Percentiles rank a stretch among this genome's conserved stretches.
phyloP scores from a whole-genome alignment of 1,140 invertebrate genomes.

The Heliconius hewitsoni region DNA sequence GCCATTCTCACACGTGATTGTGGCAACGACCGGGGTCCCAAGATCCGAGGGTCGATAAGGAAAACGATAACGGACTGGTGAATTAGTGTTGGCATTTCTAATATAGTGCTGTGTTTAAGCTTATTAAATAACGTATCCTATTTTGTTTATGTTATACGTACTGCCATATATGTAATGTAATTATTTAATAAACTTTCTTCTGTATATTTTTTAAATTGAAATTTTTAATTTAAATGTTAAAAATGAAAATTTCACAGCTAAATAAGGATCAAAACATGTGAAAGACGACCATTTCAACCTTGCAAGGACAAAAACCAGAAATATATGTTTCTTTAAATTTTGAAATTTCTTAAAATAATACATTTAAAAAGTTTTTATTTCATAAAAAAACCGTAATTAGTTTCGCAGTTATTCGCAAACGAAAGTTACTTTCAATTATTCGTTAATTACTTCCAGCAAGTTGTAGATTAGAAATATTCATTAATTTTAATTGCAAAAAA shows the following conservation, averaged over 20 bases:
- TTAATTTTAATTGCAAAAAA: slow-evolving; percentile 14
- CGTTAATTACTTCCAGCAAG: slow-evolving; percentile 12
- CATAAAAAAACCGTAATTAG: slow-evolving; percentile 3
- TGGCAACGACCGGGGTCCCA: slow-evolving; percentile 69
- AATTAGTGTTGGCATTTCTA: slow-evolving; percentile 50
- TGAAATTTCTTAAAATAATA: not conserved
- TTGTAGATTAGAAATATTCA: slow-evolving; percentile 11
- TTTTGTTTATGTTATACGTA: slow-evolving; percentile 1
- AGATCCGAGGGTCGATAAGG: slow-evolving; percentile 69
- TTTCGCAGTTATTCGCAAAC: not conserved
- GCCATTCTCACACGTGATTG: slow-evolving; percentile 80
- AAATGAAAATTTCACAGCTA: not conserved
- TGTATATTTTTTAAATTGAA: not conserved
- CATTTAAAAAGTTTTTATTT: slow-evolving; percentile 2
- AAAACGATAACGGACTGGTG: slow-evolving; percentile 61
- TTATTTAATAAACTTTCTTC: not conserved
- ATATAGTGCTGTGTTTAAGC: slow-evolving; percentile 17
- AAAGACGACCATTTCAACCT: not conserved
- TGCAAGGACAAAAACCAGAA: not conserved
- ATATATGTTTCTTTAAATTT: not conserved
- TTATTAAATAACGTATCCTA: not conserved
- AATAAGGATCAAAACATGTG: not conserved
- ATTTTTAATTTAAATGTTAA: not conserved
- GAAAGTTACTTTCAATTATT: slow-evolving; percentile 14
- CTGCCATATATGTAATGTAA: not conserved